These are phyloP conservation scores for Troides helena DNA, from an alignment of 2,888 invertebrate genomes.

Conservation along the genomic window DNA sequence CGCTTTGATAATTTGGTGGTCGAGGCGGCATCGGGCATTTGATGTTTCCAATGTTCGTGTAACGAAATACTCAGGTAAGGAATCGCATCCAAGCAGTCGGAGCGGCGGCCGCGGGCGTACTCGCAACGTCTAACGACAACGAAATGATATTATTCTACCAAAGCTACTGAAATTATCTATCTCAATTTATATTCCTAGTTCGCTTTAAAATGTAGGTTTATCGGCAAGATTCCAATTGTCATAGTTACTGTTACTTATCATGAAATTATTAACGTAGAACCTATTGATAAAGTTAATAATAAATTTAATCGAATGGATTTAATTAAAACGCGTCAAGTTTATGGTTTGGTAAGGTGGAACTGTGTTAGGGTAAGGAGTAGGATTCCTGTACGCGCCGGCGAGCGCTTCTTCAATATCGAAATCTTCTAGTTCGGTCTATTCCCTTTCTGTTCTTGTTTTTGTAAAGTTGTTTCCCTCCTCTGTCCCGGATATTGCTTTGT, in stretches of 20 bases:
- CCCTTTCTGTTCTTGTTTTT: too few relatives aligned
- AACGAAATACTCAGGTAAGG: slow-evolving; percentile 58
- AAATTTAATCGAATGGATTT: slow-evolving; percentile 47
- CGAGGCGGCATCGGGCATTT: slow-evolving; percentile 42
- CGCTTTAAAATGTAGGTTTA: slow-evolving; percentile 77
- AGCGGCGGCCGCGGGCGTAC: slow-evolving; percentile 34
- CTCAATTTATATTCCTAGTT: slow-evolving; percentile 79
- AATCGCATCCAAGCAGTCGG: slow-evolving; percentile 34
- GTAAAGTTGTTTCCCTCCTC: too few relatives aligned
- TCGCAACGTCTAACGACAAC: slow-evolving; percentile 49
- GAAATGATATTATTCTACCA: slow-evolving; percentile 73
- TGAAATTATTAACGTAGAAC: slow-evolving; percentile 65
- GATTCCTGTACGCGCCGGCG: slow-evolving; percentile 48
- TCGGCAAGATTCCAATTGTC: slow-evolving; percentile 76
- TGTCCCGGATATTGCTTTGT: too few relatives aligned
- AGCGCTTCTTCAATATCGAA: slow-evolving; percentile 26
- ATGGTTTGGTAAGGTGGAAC: slow-evolving; percentile 72
- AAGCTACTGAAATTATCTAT: slow-evolving; percentile 78
- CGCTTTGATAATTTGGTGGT: slow-evolving; percentile 38
- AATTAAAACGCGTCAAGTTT: slow-evolving; percentile 58
- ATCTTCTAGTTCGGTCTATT: background rate
- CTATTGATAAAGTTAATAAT: slow-evolving; percentile 50
- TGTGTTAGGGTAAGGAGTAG: slow-evolving; percentile 62
- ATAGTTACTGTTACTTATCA: slow-evolving; percentile 63
- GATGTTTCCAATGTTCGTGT: slow-evolving; percentile 42